Base-by-base conservation (phyloP, 1,140 invertebrate genomes). In the Drosophila guanche region DNA sequence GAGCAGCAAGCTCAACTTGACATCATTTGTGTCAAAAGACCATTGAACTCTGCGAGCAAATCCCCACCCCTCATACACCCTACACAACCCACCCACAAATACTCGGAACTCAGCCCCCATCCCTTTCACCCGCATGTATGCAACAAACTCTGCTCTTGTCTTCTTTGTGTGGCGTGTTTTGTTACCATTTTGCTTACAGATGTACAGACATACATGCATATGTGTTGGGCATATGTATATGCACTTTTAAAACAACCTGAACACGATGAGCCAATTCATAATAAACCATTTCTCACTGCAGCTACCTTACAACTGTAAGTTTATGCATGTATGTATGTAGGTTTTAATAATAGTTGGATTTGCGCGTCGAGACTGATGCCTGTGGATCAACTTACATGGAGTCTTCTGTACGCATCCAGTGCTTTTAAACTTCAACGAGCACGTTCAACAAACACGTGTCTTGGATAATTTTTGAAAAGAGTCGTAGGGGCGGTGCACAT, bases 11-110 rank as follows among this genome's bases (percentile, higher is more conserved):
- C 89, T 90, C 80, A 90, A 90, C 89, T 90, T 90, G 89, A 89
- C 88, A 90, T 84, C 88, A 90, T 90, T 90, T 89, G 73, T 89
- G 89, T 90, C 88, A 89, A 90, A 90, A 90, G 89, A 89, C 84
- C 89, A 90, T 89, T 90, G 89, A 90, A 90, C 89, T 90, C 76
- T 88, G 77, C 65, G 51, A 73, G 60, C 57, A 76, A 66, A 63
- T 68, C 71, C 58, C 51, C 52, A 42, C 56, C 59, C 33, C 53
- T 48, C 16, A 8, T 33, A 33, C 29, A 33, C 29, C 33, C 3
- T 12, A 3, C 7, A 33, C 29, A 8, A 10, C 5, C 33, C 33
- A 12, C 33, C 33, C 33, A 12, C 33, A 0, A 37, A 37, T 37
- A 45, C 16, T 22, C 46, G 5, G 20, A 25, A 42, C 29, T 37